Percentiles rank a stretch among this genome's conserved stretches.
Conservation (phyloP, 2,113 vertebrate species). For the Toxotes jaculatrix region DNA sequence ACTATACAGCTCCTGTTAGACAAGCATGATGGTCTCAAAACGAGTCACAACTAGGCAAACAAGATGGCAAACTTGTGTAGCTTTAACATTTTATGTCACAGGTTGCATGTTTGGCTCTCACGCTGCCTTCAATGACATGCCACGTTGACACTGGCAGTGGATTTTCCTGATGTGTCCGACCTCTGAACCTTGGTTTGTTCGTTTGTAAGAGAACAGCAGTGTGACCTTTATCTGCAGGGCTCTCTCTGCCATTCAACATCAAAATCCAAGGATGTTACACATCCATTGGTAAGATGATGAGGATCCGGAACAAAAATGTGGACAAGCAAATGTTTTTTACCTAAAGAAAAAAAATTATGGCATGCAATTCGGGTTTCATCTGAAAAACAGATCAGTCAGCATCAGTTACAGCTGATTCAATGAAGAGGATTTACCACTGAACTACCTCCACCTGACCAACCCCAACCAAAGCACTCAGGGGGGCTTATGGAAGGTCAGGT, state of each 20-base stretch:
- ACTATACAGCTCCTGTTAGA: slow-evolving; percentile 17
- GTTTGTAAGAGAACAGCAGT: neutral
- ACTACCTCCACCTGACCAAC: slow-evolving; percentile 56
- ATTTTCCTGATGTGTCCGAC: neutral
- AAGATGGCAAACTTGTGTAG: neutral
- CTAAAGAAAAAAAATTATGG: neutral
- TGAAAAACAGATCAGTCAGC: slow-evolving; percentile 10
- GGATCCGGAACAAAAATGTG: neutral
- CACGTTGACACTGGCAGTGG: neutral
- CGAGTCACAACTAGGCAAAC: neutral
- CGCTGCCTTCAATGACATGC: neutral
- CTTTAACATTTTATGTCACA: neutral
- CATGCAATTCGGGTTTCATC: neutral
- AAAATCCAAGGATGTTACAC: neutral
- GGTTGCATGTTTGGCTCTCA: neutral
- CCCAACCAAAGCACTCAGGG: slow-evolving; percentile 15
- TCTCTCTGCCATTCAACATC: slow-evolving; percentile 8
- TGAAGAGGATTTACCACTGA: slow-evolving; percentile 27
- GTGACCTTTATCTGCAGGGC: slow-evolving; percentile 5
- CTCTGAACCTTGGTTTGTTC: slow-evolving; percentile 16
- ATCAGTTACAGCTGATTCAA: slow-evolving; percentile 18
- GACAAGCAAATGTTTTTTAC: slow-evolving; percentile 13
- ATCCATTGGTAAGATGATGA: neutral
- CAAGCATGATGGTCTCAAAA: neutral
- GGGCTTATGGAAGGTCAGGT: slow-evolving; percentile 56